Base-by-base conservation (phyloP, 2,888 invertebrate species). In the Troglohyphantes excavatus region DNA sequence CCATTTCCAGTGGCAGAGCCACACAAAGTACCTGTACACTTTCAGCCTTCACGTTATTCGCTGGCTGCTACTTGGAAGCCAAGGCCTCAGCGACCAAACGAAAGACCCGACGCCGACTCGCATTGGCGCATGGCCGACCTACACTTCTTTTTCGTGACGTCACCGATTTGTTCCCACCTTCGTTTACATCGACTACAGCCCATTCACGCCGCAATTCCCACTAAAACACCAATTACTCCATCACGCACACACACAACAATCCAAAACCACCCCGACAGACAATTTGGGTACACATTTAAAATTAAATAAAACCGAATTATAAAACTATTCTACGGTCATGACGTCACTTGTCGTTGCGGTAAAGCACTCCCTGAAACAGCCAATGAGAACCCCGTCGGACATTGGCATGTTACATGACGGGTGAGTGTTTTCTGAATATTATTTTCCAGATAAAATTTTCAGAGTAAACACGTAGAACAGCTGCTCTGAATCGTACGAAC, bases 341-440 rank as follows among this genome's bases (percentile, higher is more conserved):
- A 93, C 92, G 93, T 93, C 92, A 92, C 90, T 27, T 91, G 92
- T 93, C 93, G 93, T 93, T 92, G 93, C 93, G 93, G 93, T 92
- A 93, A 92, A 92, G 92, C 91, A 85, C 92, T 92, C 93, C 93
- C 90, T 93, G 93, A 83, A 91, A 90, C 91, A 91, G 91, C 92
- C 92, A 92, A 92, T 93, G 93, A 92, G 93, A 93, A 92, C 93
- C 93, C 93, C 93, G 92, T 92, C 92, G 92, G 92, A 92, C 93
- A 93, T 93, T 93, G 93, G 93, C 93, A 93, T 93, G 93, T 93
- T 93, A 93, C 94, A 94, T 94, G 94, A 94, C 93, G 94, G 93
- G 94, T 94, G 94, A 94, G 94, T 94, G 94, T 94, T 94, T 94
- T 94, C 93, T 93, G 93, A 94, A 94, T 94, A 94, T 93, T 94